Base-by-base conservation (phyloP, 2,888 invertebrate genomes). In the Cerceris ruficornis region DNA sequence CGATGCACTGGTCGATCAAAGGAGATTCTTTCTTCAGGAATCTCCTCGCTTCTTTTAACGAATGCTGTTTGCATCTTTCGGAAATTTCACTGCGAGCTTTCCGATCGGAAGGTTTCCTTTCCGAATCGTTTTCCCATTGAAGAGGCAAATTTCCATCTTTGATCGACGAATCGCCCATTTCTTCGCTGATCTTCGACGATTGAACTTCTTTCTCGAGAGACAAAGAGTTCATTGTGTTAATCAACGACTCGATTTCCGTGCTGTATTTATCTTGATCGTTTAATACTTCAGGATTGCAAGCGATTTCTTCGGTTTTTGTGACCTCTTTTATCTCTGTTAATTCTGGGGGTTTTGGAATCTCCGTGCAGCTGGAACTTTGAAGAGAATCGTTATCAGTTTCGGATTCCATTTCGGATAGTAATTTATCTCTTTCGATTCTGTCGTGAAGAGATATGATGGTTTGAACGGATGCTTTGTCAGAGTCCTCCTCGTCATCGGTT, bases 1-100 rank as follows among this genome's bases (percentile, higher is more conserved):
- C 57, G 54, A 86, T 77, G 17, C 76, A 86, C 7, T 55, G 62
- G 7, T 86, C 81, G 39, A 87, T 75, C 28, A 87, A 52, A 1
- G 86, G 85, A 7, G 86, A 86, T 17, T 75, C 72, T 15, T 74
- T 76, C n/a, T 46, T 65, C 28, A 66, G 15, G 13, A 80, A 85
- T 15, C 75, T 75, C 54, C 52, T 78, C 1, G 80, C 78, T n/a
- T 86, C 82, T 17, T 62, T 64, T 55, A 73, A 70, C 15, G 61
- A 11, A 17, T 84, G 84, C 9, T 66, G 60, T 14, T 75, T 77
- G 15, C 83, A 85, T 9, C 72, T 80, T 7, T 83, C 84, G 0
- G 42, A 49, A 6, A 80, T 46, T 28, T 79, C 55, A 2, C 60
- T 41, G 5, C 55, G 50, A 14, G 6, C 42, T 14, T 61, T 80